Evolutionary conservation across 2,113 vertebrate genomes (phyloP).

Genomic region (Pyrgilauda ruficollis): DNA sequence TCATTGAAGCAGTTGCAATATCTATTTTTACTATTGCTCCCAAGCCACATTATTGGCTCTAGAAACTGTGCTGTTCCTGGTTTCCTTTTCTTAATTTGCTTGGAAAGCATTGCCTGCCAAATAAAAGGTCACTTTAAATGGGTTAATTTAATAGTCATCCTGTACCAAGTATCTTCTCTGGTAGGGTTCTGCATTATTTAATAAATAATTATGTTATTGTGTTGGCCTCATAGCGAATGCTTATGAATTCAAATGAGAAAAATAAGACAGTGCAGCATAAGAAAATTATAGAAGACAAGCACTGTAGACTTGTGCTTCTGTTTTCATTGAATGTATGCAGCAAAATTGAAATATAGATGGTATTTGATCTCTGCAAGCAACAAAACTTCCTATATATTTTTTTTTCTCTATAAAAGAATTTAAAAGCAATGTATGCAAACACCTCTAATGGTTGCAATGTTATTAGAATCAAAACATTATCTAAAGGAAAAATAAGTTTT

Average conservation of each 20-base stretch:
- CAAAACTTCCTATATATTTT: background rate
- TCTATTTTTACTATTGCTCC: background rate
- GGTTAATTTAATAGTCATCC: background rate
- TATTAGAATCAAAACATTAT: background rate
- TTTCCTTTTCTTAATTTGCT: background rate
- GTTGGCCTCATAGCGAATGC: background rate
- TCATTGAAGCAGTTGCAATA: background rate
- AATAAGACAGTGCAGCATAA: background rate
- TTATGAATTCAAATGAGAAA: background rate
- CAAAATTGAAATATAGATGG: background rate
- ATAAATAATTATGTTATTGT: background rate
- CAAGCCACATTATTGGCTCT: background rate
- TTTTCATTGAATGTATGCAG: background rate
- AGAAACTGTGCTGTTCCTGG: background rate
- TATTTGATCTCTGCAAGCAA: background rate
- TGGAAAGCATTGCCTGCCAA: background rate
- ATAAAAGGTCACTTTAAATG: background rate
- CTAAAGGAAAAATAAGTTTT: background rate
- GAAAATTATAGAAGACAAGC: background rate
- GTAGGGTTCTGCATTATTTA: background rate
- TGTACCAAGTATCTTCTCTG: background rate
- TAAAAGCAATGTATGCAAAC: background rate
- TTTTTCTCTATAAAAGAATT: background rate
- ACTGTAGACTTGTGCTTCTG: background rate
- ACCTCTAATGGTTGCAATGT: background rate